Evolutionary conservation across 2,888 invertebrate genomes (phyloP).

Genomic region (Agrochola litura): DNA sequence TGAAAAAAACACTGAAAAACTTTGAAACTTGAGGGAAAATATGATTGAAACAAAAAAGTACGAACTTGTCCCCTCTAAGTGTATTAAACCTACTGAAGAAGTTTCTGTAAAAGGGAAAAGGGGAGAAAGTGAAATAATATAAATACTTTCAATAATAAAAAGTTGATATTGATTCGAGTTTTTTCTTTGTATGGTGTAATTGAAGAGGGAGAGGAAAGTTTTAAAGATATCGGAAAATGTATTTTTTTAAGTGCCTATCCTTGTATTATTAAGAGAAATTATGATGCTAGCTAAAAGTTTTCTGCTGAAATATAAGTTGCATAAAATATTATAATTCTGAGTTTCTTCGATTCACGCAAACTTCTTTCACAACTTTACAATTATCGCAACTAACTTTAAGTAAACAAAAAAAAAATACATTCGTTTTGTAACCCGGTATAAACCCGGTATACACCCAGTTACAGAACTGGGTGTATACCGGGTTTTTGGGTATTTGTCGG

Average conservation of each 20-base stretch:
- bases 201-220: conserved; percentile 41
- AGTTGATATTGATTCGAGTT: conserved; percentile 81
- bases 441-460: no score
- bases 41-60: conserved; percentile 87
- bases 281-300: conserved; percentile 12
- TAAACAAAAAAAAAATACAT: background rate
- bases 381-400: background rate
- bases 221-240: conserved; percentile 1
- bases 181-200: conserved; percentile 66
- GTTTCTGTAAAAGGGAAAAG: conserved; percentile 83
- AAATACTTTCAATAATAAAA: conserved; percentile 90
- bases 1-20: conserved; percentile 56
- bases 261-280: background rate
- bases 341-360: background rate
- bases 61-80: conserved; percentile 86
- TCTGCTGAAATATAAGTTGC: conserved; percentile 4
- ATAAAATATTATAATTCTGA: background rate
- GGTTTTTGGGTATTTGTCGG: no score
- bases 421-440: no score
- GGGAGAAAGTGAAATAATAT: conserved; percentile 88
- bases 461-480: no score
- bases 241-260: background rate
- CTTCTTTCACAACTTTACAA: background rate
- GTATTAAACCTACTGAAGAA: conserved; percentile 86
- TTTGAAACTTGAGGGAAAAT: conserved; percentile 76